A percentile compares a stretch with the other conserved stretches of the same genome.
phyloP scores from a whole-genome alignment of 2,113 vertebrate genomes.

The Carettochelys insculpta region DNA sequence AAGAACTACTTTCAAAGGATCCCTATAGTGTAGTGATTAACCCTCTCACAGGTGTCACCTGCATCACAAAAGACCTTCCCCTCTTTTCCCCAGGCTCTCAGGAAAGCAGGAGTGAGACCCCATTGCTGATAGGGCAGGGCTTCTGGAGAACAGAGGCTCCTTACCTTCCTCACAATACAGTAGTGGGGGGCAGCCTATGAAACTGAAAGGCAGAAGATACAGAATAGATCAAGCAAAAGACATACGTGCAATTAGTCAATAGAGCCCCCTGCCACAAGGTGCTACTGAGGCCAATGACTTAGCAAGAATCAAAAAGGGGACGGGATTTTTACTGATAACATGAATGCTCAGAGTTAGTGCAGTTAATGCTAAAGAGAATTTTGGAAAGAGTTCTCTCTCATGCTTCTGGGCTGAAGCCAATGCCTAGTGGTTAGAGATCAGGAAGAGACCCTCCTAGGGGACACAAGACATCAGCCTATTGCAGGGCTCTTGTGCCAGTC shows the following conservation, averaged over 20 bases:
- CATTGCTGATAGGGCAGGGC: not conserved
- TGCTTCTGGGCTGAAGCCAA: not conserved
- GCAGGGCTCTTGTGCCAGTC: not conserved
- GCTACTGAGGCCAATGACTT: not conserved
- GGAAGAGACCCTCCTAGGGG: not conserved
- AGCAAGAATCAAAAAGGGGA: not conserved
- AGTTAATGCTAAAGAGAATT: not conserved
- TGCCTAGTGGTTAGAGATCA: not conserved
- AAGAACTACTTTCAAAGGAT: too few relatives aligned
- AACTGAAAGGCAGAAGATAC: not conserved
- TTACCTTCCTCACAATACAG: not conserved
- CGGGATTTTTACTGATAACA: not conserved
- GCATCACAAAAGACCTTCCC: not conserved
- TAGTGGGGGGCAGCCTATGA: not conserved
- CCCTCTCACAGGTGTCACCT: not conserved
- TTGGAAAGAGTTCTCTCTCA: not conserved
- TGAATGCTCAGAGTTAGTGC: not conserved
- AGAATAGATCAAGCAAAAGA: not conserved
- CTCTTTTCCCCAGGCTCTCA: not conserved
- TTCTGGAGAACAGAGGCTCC: not conserved
- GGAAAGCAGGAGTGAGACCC: not conserved
- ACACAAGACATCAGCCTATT: not conserved
- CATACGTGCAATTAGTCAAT: not conserved
- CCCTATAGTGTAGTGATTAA: not conserved
- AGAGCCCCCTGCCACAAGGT: not conserved